These are phyloP conservation scores for Ostrea denselamellosa DNA, from an alignment of 1,140 invertebrate species.

Conservation along the genomic window DNA sequence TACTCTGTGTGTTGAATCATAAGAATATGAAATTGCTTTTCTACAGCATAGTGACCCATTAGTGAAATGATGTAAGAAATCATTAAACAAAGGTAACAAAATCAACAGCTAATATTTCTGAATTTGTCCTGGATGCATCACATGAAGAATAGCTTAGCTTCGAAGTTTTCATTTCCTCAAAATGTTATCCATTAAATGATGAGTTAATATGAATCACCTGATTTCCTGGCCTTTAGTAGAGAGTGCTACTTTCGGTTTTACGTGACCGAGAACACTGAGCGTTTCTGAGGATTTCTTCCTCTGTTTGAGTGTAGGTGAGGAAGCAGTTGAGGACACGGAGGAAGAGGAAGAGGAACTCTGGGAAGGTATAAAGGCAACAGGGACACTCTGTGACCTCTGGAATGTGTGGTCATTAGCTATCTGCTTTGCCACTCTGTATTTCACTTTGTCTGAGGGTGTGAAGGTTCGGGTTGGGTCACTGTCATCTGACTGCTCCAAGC, in stretches of 20 bases:
- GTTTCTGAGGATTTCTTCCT: constrained; percentile 35
- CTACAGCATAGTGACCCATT: no score
- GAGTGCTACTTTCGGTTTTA: not conserved
- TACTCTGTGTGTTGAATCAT: no score
- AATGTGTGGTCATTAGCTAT: constrained; percentile 47
- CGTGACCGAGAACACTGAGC: not conserved
- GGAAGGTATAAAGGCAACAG: constrained; percentile 36
- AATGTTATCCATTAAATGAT: not conserved
- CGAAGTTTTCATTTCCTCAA: not conserved
- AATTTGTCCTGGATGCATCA: no score
- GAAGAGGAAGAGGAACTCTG: constrained; percentile 45
- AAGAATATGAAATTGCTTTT: no score
- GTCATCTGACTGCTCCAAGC: constrained; percentile 49
- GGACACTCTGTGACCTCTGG: constrained; percentile 33
- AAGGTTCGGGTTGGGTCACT: constrained; percentile 18
- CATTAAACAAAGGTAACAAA: no score
- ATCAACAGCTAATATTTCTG: no score
- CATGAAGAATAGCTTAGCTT: not conserved
- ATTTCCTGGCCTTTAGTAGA: not conserved
- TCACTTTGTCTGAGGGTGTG: constrained; percentile 41
- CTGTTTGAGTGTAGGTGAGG: constrained; percentile 50
- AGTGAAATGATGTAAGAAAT: no score
- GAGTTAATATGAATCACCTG: not conserved
- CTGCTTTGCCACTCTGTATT: constrained; percentile 45
- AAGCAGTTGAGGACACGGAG: constrained; percentile 29